Conservation (phyloP, 2,113 vertebrate genomes). For the Murina feae region DNA sequence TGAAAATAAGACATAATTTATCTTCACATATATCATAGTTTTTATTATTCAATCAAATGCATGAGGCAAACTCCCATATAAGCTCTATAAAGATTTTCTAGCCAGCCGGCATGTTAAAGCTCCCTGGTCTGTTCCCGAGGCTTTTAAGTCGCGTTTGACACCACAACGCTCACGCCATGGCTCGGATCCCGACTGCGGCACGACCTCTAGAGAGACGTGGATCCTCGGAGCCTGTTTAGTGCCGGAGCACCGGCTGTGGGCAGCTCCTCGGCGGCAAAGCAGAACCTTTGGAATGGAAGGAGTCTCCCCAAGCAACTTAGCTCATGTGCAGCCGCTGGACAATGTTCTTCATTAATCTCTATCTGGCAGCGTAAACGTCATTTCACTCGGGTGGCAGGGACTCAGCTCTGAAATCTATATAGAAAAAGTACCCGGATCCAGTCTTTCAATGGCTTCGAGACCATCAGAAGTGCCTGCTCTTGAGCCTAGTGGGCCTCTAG, state of each 20-base stretch:
- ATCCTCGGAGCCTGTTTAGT: too few relatives aligned
- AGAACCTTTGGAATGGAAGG: slow-evolving; percentile 70
- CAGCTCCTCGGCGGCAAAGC: neutral
- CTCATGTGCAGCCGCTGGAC: slow-evolving; percentile 57
- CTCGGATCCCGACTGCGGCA: neutral
- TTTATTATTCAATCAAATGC: neutral
- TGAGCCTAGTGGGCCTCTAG: slow-evolving; percentile 79
- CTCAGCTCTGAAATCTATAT: slow-evolving; percentile 66
- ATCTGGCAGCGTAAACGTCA: slow-evolving; percentile 57
- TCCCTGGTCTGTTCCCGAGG: rapidly evolving
- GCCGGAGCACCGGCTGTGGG: too few relatives aligned
- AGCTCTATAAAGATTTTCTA: neutral
- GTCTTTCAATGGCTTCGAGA: slow-evolving; percentile 80
- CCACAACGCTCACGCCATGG: slow-evolving; percentile 2
- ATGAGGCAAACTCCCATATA: neutral
- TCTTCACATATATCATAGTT: neutral
- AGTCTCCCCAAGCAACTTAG: slow-evolving; percentile 42
- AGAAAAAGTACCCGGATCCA: slow-evolving; percentile 67
- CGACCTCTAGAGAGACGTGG: neutral
- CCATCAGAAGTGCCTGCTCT: slow-evolving; percentile 82
- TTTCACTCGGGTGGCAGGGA: slow-evolving; percentile 69
- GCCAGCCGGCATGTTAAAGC: rapidly evolving
- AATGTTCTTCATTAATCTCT: slow-evolving; percentile 67
- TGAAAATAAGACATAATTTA: neutral
- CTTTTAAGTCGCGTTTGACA: rapidly evolving